Conservation (phyloP, 2,113 vertebrate species). For the Ciconia maguari region DNA sequence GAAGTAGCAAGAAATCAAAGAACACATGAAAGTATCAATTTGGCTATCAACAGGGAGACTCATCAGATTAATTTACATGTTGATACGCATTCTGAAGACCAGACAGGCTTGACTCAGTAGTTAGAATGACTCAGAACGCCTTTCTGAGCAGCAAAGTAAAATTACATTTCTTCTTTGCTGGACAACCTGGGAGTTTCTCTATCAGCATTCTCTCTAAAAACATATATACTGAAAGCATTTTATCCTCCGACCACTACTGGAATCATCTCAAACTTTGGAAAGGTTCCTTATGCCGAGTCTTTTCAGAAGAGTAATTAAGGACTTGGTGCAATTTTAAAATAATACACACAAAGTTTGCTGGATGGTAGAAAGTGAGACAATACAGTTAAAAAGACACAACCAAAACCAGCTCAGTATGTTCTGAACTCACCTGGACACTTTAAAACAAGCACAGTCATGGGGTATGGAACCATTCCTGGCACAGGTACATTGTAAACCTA, state of each 20-base stretch:
- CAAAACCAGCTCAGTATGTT: background rate
- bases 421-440: background rate
- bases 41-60: background rate
- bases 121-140: background rate
- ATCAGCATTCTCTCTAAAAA: background rate
- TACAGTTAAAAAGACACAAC: background rate
- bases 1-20: background rate
- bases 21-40: background rate
- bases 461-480: background rate
- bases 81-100: background rate
- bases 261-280: background rate
- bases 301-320: background rate
- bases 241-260: background rate
- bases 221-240: background rate
- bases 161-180: background rate
- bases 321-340: background rate
- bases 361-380: background rate
- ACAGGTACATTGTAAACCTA: background rate
- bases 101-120: constrained; percentile 21
- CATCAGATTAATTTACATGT: background rate
- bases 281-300: background rate
- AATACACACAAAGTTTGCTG: background rate
- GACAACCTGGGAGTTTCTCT: background rate
- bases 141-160: background rate
- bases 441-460: background rate